Percentiles rank a stretch among this genome's conserved stretches.
phyloP scores from a whole-genome alignment of 2,888 invertebrate genomes.

The Kuschelorhynchus macadamiae region DNA sequence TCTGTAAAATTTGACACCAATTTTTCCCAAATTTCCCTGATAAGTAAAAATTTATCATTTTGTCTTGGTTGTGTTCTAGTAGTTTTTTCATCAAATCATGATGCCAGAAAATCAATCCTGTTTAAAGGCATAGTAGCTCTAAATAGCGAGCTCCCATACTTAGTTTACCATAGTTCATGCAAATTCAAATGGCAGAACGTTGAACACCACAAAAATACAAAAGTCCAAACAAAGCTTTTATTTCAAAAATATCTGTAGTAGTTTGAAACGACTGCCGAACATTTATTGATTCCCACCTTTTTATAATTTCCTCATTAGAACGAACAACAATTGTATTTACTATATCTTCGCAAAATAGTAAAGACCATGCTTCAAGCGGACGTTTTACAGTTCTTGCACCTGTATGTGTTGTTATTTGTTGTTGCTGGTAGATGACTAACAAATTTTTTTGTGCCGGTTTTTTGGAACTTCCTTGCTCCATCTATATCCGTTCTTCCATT shows the following conservation, averaged over 20 bases:
- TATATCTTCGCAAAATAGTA: slow-evolving; percentile 24
- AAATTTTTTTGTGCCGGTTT: slow-evolving; percentile 24
- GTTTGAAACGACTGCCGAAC: background rate
- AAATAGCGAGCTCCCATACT: no score
- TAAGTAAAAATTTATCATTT: slow-evolving; percentile 43
- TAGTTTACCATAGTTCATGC: slow-evolving; percentile 35
- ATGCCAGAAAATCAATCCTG: slow-evolving; percentile 45
- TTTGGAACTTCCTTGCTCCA: slow-evolving; percentile 3
- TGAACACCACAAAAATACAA: slow-evolving; percentile 15
- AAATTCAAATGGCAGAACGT: slow-evolving; percentile 20
- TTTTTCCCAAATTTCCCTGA: slow-evolving; percentile 39
- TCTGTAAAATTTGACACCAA: slow-evolving; percentile 10
- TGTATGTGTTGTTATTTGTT: no score
- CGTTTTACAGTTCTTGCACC: slow-evolving; percentile 25
- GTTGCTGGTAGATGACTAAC: slow-evolving; percentile 23
- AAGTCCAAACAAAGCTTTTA: slow-evolving; percentile 14
- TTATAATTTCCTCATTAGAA: slow-evolving; percentile 34
- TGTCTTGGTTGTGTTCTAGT: slow-evolving; percentile 30
- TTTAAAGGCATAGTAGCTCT: no score
- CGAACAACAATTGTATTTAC: slow-evolving; percentile 20
- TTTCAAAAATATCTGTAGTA: background rate
- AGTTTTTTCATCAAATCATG: slow-evolving; percentile 39
- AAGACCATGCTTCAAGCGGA: slow-evolving; percentile 25
- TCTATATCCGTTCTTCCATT: slow-evolving; percentile 23
- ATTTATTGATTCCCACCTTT: slow-evolving; percentile 18